Conservation (phyloP, 2,113 vertebrate species). For the Alethe castanea region DNA sequence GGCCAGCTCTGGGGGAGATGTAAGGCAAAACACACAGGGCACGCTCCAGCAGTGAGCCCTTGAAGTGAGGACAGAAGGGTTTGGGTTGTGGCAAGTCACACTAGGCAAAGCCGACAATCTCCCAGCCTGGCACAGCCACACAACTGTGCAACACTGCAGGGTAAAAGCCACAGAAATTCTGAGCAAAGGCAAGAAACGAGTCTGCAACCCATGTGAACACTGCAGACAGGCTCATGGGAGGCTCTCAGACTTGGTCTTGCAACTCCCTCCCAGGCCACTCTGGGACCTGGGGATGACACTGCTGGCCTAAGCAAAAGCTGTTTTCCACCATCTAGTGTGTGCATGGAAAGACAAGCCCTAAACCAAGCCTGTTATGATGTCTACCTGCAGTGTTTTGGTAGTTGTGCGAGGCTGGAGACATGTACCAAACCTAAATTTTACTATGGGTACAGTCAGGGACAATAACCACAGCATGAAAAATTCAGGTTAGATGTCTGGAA, state of each 20-base stretch:
- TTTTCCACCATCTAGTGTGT: not conserved
- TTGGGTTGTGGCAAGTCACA: not conserved
- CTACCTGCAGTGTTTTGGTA: not conserved
- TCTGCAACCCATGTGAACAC: not conserved
- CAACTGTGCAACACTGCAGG: not conserved
- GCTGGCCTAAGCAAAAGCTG: not conserved
- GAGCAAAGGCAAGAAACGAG: not conserved
- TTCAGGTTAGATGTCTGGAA: not conserved
- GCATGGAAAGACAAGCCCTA: not conserved
- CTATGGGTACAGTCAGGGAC: not conserved
- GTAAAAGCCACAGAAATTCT: not conserved
- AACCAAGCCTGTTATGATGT: not conserved
- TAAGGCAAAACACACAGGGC: not conserved
- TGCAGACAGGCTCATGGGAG: not conserved
- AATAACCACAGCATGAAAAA: not conserved
- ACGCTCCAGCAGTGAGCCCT: fast-evolving
- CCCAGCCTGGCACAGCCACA: fast-evolving
- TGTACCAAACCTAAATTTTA: not conserved
- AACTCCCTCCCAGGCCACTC: not conserved
- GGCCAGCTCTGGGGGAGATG: fast-evolving
- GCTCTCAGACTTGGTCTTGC: not conserved
- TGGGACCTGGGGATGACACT: not conserved
- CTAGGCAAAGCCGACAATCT: not conserved
- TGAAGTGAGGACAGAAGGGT: fast-evolving
- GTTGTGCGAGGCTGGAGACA: not conserved